Conservation (phyloP, 2,113 vertebrate genomes). For the Podarcis raffonei region DNA sequence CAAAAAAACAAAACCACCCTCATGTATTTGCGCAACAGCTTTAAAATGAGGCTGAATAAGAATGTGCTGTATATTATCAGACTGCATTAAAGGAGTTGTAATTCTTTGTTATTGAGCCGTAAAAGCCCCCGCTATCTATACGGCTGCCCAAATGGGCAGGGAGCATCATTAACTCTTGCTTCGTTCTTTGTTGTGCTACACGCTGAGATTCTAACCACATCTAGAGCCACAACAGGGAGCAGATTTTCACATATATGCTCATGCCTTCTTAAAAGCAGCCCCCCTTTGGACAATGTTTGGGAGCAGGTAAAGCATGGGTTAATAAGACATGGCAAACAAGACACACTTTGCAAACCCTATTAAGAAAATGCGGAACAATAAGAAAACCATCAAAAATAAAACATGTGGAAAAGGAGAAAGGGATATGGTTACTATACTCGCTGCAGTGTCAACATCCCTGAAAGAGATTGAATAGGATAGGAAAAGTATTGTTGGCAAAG, state of each 20-base stretch:
- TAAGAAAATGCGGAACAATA: too few relatives aligned
- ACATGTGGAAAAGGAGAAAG: too few relatives aligned
- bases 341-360: too few relatives aligned
- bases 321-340: too few relatives aligned
- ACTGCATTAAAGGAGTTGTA: conserved; percentile 27
- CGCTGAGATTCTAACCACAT: neutral
- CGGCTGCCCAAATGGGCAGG: neutral
- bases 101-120: conserved; percentile 30
- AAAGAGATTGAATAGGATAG: too few relatives aligned
- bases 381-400: too few relatives aligned
- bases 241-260: too few relatives aligned
- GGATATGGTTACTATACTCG: too few relatives aligned
- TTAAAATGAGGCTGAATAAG: conserved; percentile 15
- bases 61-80: conserved; percentile 21
- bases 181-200: neutral
- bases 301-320: too few relatives aligned
- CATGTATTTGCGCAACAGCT: neutral
- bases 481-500: too few relatives aligned
- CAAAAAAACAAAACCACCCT: fast-evolving
- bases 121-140: conserved; percentile 8
- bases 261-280: neutral
- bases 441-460: too few relatives aligned
- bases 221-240: neutral
- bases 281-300: neutral
- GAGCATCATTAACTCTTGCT: neutral